phyloP scores from a whole-genome alignment of 2,113 vertebrate genomes.

The Pteropus alecto region DNA sequence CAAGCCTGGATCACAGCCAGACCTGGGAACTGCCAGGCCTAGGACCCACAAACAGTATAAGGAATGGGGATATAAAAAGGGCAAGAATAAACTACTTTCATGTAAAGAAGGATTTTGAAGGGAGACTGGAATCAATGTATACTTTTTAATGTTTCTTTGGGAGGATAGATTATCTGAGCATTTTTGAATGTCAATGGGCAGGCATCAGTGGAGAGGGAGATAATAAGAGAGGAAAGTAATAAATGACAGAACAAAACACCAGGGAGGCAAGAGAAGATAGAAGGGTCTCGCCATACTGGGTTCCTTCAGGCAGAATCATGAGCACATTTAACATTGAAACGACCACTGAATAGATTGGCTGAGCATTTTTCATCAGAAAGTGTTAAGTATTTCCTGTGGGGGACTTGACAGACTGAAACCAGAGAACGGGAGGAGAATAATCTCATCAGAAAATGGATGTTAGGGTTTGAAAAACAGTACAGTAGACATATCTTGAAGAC shows the following conservation, averaged over 20 bases:
- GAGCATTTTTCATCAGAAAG: background rate
- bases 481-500: background rate
- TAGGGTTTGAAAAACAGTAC: background rate
- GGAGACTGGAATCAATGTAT: background rate
- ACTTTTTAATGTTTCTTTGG: background rate
- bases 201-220: background rate
- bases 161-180: background rate
- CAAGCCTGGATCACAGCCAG: too few species aligned
- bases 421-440: background rate
- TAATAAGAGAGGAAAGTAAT: background rate
- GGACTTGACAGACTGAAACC: background rate
- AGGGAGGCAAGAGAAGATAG: background rate
- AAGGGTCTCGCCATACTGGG: background rate
- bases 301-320: background rate
- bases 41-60: background rate
- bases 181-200: background rate
- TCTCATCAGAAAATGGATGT: background rate
- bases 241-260: background rate
- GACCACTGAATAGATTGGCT: background rate
- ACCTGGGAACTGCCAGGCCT: too few species aligned
- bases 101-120: background rate
- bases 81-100: background rate
- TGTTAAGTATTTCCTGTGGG: background rate
- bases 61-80: background rate
- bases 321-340: constrained; percentile 11